These are phyloP conservation scores for Zosterops pallidus DNA, from an alignment of 2,113 vertebrate genomes.

Conservation along the genomic window DNA sequence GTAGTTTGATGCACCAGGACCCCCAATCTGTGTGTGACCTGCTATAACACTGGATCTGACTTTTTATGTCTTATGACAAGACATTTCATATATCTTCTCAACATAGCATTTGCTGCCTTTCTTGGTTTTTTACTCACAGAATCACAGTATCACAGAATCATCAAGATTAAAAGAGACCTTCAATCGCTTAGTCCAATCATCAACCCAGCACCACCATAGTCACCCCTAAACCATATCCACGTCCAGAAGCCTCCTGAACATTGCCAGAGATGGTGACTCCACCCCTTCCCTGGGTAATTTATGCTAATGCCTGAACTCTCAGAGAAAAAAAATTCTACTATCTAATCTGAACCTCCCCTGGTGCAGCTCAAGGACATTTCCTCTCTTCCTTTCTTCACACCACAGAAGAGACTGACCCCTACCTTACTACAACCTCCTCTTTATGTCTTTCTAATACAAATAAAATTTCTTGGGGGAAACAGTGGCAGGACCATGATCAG, in stretches of 20 bases:
- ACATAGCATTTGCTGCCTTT: neutral
- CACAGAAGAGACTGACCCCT: neutral
- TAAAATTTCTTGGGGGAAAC: neutral
- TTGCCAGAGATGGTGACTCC: neutral
- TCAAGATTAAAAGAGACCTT: neutral
- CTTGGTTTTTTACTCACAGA: neutral
- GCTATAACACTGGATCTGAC: neutral
- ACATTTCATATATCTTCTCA: neutral
- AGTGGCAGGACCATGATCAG: neutral
- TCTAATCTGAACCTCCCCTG: neutral
- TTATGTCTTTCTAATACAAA: neutral
- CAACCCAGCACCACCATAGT: neutral
- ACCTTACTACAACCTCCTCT: neutral
- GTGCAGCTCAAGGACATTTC: neutral
- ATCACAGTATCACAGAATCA: neutral
- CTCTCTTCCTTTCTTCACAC: neutral
- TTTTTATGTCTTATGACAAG: neutral
- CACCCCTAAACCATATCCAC: neutral
- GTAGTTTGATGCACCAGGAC: neutral
- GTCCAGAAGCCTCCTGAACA: too few relatives aligned
- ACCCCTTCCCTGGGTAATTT: neutral
- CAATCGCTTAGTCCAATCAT: neutral
- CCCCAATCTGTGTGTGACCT: neutral
- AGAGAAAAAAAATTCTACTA: accelerated
- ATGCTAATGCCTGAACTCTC: neutral